Evolutionary conservation across 2,797 vertebrate genomes (phyloP).

Genomic region (Anguilla anguilla): DNA sequence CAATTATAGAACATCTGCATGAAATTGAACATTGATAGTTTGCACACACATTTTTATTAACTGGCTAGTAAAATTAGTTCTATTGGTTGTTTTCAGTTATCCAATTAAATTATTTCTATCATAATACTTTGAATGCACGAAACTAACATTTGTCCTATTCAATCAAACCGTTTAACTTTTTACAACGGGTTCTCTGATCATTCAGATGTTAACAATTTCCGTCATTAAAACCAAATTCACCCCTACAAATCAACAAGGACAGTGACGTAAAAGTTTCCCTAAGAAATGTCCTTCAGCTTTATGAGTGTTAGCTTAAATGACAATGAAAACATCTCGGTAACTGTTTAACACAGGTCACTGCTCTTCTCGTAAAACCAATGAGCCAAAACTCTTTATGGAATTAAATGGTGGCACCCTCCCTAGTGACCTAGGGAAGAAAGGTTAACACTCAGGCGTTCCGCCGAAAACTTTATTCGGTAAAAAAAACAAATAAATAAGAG

Average conservation of each 20-base stretch:
- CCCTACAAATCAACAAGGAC: neutral
- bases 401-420: slow-evolving; percentile 5
- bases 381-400: slow-evolving; percentile 27
- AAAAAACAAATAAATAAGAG: neutral
- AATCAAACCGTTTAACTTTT: neutral
- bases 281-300: slow-evolving; percentile 11
- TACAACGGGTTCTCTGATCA: neutral
- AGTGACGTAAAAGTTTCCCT: neutral
- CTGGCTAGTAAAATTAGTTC: neutral
- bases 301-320: slow-evolving; percentile 16
- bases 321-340: slow-evolving; percentile 30
- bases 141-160: neutral
- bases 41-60: neutral
- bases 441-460: neutral
- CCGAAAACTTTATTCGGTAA: neutral
- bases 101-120: neutral
- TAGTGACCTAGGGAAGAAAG: slow-evolving; percentile 1
- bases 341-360: slow-evolving; percentile 35
- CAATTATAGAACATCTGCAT: neutral
- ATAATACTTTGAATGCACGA: neutral
- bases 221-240: neutral
- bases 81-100: neutral
- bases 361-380: slow-evolving; percentile 15
- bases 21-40: neutral
- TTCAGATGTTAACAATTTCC: slow-evolving; percentile 13